Evolutionary conservation across 2,113 vertebrate genomes (phyloP).

Genomic region (Alces alces): DNA sequence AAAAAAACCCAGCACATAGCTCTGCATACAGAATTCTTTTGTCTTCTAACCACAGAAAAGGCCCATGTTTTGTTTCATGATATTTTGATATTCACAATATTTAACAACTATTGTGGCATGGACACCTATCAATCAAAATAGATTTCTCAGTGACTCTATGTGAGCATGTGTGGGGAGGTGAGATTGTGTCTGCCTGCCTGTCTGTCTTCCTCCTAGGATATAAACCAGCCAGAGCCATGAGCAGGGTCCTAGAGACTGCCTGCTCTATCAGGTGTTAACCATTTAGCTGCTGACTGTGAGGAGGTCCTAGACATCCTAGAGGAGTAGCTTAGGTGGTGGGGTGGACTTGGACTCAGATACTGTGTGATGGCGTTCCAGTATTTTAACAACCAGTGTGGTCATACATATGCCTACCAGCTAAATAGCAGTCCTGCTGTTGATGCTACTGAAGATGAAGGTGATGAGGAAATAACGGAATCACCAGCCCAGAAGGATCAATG

Average conservation of each 20-base stretch:
- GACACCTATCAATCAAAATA: background rate
- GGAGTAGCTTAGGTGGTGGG: background rate
- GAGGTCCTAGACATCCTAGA: background rate
- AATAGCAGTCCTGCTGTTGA: background rate
- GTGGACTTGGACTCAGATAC: background rate
- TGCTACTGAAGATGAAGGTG: background rate
- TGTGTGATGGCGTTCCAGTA: background rate
- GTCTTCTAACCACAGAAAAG: background rate
- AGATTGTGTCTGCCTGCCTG: background rate
- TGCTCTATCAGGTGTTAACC: background rate
- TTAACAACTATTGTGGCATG: background rate
- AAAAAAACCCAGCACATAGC: background rate
- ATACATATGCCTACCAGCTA: background rate
- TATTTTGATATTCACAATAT: background rate
- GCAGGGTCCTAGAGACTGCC: background rate
- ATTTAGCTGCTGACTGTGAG: background rate
- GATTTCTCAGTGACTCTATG: background rate
- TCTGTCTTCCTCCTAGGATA: background rate
- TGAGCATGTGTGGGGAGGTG: accelerated
- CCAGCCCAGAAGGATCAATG: background rate
- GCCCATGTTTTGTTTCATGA: background rate
- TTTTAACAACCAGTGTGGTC: background rate
- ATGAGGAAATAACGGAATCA: accelerated
- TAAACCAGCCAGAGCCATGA: background rate
- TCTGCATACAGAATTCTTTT: background rate